Conservation (phyloP, 2,888 invertebrate genomes). For the Plebejus argus region DNA sequence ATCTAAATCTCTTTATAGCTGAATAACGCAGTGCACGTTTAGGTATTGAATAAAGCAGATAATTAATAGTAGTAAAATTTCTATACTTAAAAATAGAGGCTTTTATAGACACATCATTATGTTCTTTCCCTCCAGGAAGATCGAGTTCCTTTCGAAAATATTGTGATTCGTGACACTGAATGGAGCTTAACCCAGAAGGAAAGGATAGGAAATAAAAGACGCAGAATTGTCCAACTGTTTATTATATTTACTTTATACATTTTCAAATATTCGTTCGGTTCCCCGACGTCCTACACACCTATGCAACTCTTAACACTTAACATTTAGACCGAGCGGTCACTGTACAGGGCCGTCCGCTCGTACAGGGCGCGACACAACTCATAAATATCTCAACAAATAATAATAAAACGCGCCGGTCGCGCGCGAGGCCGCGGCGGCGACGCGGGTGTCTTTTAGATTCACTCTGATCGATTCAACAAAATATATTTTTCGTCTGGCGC, state of each 20-base stretch:
- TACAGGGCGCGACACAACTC: neutral
- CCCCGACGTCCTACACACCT: constrained; percentile 26
- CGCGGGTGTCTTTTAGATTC: neutral
- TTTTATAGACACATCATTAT: too few relatives aligned
- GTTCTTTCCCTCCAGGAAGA: too few relatives aligned
- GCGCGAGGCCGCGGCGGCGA: neutral
- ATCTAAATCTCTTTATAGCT: too few relatives aligned
- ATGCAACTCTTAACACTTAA: constrained; percentile 23
- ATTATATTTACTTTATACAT: constrained; percentile 51
- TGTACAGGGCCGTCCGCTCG: neutral
- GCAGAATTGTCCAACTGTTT: constrained; percentile 72
- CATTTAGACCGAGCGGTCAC: constrained; percentile 10
- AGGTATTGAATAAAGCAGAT: too few relatives aligned
- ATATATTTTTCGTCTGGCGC: neutral
- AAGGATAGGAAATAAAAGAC: constrained; percentile 21
- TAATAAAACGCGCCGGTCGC: neutral
- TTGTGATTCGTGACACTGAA: too few relatives aligned
- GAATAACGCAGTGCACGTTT: too few relatives aligned
- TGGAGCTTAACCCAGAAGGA: neutral
- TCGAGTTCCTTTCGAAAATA: too few relatives aligned
- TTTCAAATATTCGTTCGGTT: constrained; percentile 31
- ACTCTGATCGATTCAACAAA: neutral
- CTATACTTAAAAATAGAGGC: too few relatives aligned
- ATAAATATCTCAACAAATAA: constrained; percentile 29
- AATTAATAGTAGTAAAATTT: too few relatives aligned